Evolutionary conservation across 2,888 invertebrate genomes (phyloP).

Genomic region (Ormyrus labotus): DNA sequence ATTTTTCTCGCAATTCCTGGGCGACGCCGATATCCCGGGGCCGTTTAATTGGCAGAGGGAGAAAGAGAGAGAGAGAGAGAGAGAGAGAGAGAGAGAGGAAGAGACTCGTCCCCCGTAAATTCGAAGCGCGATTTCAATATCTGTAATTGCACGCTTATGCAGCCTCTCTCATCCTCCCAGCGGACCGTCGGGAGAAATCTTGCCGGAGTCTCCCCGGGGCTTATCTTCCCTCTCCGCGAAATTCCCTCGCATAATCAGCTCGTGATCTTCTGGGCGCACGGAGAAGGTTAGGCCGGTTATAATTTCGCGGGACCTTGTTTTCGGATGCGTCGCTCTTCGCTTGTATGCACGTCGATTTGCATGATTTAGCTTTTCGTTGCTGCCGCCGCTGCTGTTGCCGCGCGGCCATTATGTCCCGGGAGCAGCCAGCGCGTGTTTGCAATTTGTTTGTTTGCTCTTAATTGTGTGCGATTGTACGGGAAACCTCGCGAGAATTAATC

Average conservation of each 20-base stretch:
- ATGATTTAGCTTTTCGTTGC: slow-evolving; percentile 22
- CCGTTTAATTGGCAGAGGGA: slow-evolving; percentile 14
- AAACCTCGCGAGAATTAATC: slow-evolving; percentile 21
- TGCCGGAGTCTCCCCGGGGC: slow-evolving; percentile 2
- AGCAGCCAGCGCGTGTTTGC: not conserved
- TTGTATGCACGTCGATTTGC: slow-evolving; percentile 13
- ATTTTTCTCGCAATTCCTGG: not conserved
- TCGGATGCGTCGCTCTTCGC: not conserved
- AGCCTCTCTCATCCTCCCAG: slow-evolving; percentile 11
- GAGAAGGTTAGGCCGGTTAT: not conserved
- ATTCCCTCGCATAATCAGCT: slow-evolving; percentile 31
- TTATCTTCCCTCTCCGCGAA: slow-evolving; percentile 7
- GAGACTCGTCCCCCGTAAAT: slow-evolving; percentile 53
- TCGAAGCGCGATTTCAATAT: slow-evolving; percentile 62
- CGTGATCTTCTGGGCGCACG: not conserved
- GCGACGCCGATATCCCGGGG: slow-evolving; percentile 14
- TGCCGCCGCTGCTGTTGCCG: not conserved
- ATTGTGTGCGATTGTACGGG: not conserved
- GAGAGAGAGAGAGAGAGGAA: too few species aligned
- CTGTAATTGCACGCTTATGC: slow-evolving; percentile 61
- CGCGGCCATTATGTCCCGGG: not conserved
- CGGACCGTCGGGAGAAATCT: slow-evolving; percentile 2
- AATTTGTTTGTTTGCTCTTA: slow-evolving; percentile 21
- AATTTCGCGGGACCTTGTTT: not conserved
- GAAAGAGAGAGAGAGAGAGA: too few species aligned